Evolutionary conservation across 2,797 vertebrate species (phyloP).

Genomic region (Yasuhikotakia modesta): DNA sequence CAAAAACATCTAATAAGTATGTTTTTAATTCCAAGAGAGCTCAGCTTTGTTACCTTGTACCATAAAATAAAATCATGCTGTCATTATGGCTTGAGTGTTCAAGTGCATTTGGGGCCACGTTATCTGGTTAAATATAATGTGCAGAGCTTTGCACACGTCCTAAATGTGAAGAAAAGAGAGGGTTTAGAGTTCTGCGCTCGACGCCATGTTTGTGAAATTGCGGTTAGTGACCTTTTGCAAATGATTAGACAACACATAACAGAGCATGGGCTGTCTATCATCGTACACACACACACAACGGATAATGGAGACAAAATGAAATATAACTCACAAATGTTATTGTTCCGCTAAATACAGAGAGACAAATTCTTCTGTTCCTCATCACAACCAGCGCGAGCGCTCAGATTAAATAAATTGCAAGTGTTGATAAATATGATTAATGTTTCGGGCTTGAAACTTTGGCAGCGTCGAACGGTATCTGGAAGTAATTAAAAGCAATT

Average conservation of each 20-base stretch:
- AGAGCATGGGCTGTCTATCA: not conserved
- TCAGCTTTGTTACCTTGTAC: not conserved
- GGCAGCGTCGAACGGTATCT: slow-evolving; percentile 3
- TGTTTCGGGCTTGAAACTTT: slow-evolving; percentile 6
- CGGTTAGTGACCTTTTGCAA: not conserved
- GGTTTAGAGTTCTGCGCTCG: not conserved
- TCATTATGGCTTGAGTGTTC: not conserved
- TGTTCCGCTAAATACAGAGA: not conserved
- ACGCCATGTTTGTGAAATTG: not conserved
- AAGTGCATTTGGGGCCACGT: not conserved
- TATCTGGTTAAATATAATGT: not conserved
- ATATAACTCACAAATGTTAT: slow-evolving; percentile 7
- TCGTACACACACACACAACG: not conserved
- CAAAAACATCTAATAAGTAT: too few species aligned
- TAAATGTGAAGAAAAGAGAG: not conserved
- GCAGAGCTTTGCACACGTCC: not conserved
- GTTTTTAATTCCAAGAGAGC: not conserved
- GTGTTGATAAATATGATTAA: slow-evolving; percentile 34
- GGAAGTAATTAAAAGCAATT: slow-evolving; percentile 50
- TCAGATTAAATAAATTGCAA: not conserved
- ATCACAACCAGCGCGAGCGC: not conserved
- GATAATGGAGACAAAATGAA: not conserved
- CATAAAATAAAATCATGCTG: not conserved
- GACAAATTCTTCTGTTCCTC: not conserved
- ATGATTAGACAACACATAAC: not conserved